phyloP scores from a whole-genome alignment of 2,113 vertebrate species.

The Sinosuthora webbiana region DNA sequence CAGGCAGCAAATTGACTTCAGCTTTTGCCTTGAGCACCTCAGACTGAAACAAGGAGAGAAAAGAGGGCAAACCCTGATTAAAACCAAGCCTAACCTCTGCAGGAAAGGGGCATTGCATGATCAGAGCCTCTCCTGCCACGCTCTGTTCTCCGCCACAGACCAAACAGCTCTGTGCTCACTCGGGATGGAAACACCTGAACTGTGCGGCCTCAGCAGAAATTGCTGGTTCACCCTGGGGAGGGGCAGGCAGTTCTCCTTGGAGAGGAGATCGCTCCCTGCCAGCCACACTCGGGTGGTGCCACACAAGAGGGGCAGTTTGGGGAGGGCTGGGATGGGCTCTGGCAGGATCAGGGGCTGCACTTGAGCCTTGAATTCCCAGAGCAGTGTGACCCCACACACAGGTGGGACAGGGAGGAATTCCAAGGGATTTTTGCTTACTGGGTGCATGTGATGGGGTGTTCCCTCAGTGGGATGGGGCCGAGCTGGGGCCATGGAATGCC shows the following conservation, averaged over 20 bases:
- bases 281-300: not conserved
- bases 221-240: not conserved
- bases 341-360: not conserved
- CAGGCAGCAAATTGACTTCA: conserved; percentile 16
- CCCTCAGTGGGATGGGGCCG: fast-evolving
- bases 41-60: conserved; percentile 2
- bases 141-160: not conserved
- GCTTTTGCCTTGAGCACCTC: conserved; percentile 10
- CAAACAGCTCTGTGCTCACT: not conserved
- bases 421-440: fast-evolving
- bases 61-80: conserved; percentile 19
- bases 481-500: not conserved
- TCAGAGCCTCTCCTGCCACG: not conserved
- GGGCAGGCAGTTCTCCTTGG: not conserved
- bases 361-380: not conserved
- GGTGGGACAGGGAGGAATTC: not conserved
- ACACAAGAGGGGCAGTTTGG: fast-evolving
- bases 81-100: conserved; percentile 28
- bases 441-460: fast-evolving
- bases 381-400: not conserved
- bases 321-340: not conserved
- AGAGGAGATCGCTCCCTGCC: not conserved
- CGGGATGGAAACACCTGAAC: not conserved
- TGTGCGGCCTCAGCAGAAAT: not conserved
- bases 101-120: not conserved